Evolutionary conservation across 1,140 invertebrate genomes (phyloP).

Genomic region (Tenebrio molitor): DNA sequence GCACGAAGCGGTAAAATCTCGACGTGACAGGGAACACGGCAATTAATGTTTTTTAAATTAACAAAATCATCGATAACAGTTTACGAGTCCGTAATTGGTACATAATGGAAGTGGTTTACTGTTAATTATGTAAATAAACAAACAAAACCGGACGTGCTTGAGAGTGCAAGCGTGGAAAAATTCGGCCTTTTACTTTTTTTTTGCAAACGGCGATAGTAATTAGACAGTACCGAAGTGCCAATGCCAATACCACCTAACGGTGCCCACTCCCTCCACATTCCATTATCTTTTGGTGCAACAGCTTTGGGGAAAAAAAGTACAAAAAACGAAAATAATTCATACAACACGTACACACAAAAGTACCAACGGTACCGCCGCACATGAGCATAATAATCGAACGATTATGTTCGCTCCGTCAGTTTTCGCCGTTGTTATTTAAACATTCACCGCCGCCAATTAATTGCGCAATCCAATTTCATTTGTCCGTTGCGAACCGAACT

Average conservation of each 20-base stretch:
- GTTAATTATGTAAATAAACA: constrained; percentile 40
- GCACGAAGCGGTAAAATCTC: too few species aligned
- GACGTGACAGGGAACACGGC: too few species aligned
- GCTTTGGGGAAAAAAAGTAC: constrained; percentile 5
- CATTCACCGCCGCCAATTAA: constrained; percentile 28
- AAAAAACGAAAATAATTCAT: too few species aligned
- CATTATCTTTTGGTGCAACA: constrained; percentile 10
- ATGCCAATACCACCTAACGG: constrained; percentile 12
- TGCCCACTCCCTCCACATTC: constrained; percentile 1
- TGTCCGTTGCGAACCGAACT: constrained; percentile 17
- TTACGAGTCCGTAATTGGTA: constrained; percentile 29
- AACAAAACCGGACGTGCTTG: constrained; percentile 33
- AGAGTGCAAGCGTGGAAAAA: constrained; percentile 39
- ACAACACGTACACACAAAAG: too few species aligned
- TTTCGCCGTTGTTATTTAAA: constrained; percentile 13
- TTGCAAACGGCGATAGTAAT: constrained; percentile 4
- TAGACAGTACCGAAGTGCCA: neutral
- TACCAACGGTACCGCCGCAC: too few species aligned
- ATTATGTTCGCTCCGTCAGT: constrained; percentile 23
- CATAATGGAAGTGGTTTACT: constrained; percentile 6
- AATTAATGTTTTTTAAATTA: too few species aligned
- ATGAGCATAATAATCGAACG: constrained; percentile 10
- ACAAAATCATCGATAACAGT: constrained; percentile 34
- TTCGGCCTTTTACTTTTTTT: constrained; percentile 39
- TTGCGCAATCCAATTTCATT: constrained; percentile 25